phyloP scores from a whole-genome alignment of 2,888 invertebrate genomes.

The Gerris lacustris region DNA sequence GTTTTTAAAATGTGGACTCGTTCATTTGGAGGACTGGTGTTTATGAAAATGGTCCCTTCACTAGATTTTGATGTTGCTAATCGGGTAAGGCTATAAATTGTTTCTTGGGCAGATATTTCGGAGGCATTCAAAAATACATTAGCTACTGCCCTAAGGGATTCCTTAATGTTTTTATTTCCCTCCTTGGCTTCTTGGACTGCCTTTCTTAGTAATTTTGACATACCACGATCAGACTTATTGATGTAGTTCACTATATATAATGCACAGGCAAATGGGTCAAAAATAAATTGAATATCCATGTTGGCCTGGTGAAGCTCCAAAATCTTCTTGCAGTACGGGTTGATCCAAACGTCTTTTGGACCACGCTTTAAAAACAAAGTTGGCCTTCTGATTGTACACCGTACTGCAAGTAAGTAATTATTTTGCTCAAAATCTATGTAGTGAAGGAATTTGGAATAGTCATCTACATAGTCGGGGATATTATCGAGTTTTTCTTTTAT shows the following conservation, averaged over 20 bases:
- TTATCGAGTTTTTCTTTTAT: not conserved
- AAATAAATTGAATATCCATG: slow-evolving; percentile 32
- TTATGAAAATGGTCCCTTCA: slow-evolving; percentile 22
- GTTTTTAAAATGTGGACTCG: slow-evolving; percentile 7
- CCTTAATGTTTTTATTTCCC: slow-evolving; percentile 29
- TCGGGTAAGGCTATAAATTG: slow-evolving; percentile 25
- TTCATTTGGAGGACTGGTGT: slow-evolving; percentile 11
- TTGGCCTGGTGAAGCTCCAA: slow-evolving; percentile 30
- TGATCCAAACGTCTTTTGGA: slow-evolving; percentile 22
- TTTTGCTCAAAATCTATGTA: not conserved
- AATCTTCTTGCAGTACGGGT: slow-evolving; percentile 30
- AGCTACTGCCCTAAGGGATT: slow-evolving; percentile 26
- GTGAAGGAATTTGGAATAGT: not conserved
- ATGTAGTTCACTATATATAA: slow-evolving; percentile 13
- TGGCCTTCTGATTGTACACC: not conserved
- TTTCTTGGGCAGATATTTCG: slow-evolving; percentile 32
- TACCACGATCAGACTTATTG: slow-evolving; percentile 17
- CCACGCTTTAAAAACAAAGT: not conserved
- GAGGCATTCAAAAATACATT: slow-evolving; percentile 28
- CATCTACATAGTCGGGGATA: not conserved
- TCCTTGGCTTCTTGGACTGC: slow-evolving; percentile 22
- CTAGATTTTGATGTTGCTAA: slow-evolving; percentile 27
- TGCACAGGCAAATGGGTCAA: slow-evolving; percentile 4
- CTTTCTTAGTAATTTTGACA: slow-evolving; percentile 13
- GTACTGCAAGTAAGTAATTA: not conserved